A percentile compares a stretch with the other conserved stretches of the same genome.
phyloP scores from a whole-genome alignment of 2,888 invertebrate genomes.

The Tenthredo amoena region DNA sequence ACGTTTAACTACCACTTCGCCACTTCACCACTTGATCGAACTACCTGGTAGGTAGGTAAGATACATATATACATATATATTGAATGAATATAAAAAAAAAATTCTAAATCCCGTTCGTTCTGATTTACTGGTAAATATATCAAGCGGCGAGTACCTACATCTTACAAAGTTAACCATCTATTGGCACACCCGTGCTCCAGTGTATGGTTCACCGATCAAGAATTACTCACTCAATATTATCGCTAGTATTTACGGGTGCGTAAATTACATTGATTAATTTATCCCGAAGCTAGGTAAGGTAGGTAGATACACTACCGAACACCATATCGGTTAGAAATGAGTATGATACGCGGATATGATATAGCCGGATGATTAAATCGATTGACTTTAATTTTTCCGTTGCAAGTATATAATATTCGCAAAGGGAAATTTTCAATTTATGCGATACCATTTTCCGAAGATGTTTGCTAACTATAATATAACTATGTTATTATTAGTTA shows the following conservation, averaged over 20 bases:
- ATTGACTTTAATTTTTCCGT: too few species aligned
- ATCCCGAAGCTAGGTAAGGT: background rate
- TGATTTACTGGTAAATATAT: constrained; percentile 13
- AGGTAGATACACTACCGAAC: background rate
- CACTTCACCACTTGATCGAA: background rate
- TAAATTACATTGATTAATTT: constrained; percentile 34
- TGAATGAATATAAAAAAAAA: background rate
- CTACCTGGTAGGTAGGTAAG: background rate
- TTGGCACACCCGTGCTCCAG: background rate
- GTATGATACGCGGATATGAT: too few species aligned
- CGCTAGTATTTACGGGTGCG: background rate
- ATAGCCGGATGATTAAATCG: background rate
- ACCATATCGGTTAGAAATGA: background rate
- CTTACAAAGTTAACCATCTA: constrained; percentile 40
- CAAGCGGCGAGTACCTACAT: background rate
- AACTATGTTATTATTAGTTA: constrained; percentile 2
- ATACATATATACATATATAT: background rate
- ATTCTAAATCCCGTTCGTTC: constrained; percentile 45
- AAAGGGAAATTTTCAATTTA: background rate
- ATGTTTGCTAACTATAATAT: background rate
- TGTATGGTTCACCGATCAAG: background rate
- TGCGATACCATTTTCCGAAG: background rate
- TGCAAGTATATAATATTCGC: background rate
- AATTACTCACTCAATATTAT: constrained; percentile 42
- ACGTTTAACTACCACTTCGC: background rate